Evolutionary conservation across 1,140 invertebrate species (phyloP), one percentile per base, ranked within the genome.

Genomic region (Bombus consobrinus): DNA sequence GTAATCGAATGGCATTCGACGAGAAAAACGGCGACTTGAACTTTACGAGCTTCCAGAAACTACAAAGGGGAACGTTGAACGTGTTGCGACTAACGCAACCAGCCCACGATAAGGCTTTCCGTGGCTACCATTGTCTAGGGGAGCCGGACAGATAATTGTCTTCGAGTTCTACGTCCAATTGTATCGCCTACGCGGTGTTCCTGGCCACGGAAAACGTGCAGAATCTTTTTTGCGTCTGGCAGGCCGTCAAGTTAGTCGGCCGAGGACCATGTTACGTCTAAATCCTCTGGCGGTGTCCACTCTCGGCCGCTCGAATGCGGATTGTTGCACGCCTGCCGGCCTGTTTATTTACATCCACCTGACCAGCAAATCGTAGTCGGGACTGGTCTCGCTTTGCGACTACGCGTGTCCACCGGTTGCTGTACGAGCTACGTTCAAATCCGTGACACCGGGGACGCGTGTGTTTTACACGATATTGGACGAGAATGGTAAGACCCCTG

Each of bases 11-110:
- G 9, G 28, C 0, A 2, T n/a, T 15, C 43, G 22, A n/a, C 37
- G 66, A 18, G 37, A 34, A 28, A 59, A 71, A 18, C 53, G 25
- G 15, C 10, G 43, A 3, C 34, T 34, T 6, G 8, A 85, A 80
- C 12, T 85, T 85, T 85, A 85, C 83, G 83, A 85, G 68, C 76
- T 59, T 73, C 53, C 68, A 79, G 83, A 80, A 85, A 85, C 43
- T 53, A 80, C 53, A 53, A 80, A 73, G 76, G 39, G 66, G 15
- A 59, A 32, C 25, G 28, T 4, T 34, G 77, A 32, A 79, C 62
- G 47, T 34, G 72, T 53, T 15, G 81, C 41, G 57, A 76, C 37
- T 83, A 83, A 77, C 73, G 68, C 39, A 9, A 25, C 53, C 75
- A 28, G 57, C 68, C 76, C 41, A 73, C 83, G 83, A 85, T 85